Evolutionary conservation across 1,140 invertebrate species (phyloP), one percentile per base, ranked within the genome.

Genomic region (Drosophila mojavensis): DNA sequence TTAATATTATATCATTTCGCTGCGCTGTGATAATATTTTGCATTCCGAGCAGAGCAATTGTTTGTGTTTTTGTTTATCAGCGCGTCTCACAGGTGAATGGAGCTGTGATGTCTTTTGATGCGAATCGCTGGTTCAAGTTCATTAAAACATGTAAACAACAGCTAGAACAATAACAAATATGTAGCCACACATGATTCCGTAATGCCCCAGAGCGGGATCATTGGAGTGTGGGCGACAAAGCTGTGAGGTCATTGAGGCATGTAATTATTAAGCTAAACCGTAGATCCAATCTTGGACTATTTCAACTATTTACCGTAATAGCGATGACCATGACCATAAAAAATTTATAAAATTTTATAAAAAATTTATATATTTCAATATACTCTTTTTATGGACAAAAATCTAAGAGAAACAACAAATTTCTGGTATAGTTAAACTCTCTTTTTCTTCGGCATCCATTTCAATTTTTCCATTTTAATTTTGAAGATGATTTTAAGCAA

Each of bases 111-210:
- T 65, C 65, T 51, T 28, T 70, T 61, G 61, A 60, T 17, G 9
- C 60, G 71, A 51, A 71, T 51, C 56, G 36, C 36, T 56, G 51
- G 47, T 76, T 53, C 68, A 76, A 76, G 67, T 64, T 75, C 67
- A 79, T 76, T 63, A 71, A 53, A 48, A 64, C 26, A 45, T 70
- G 45, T 56, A 62, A 60, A 55, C 74, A 67, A 53, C 28, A 63
- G 28, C 66, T 61, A 67, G 30, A 66, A 36, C 48, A 71, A 30
- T 20, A 56, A 58, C 51, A 65, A 55, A 55, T 20, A 13, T 26
- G 13, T 15, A 47, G 11, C 26, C 61, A 50, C 36, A 41, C 26
- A 24, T 41, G 13, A 45, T 61, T 28, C 15, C 24, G 43, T 66
- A 73, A 68, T 39, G 56, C 39, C n/a, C 17, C 13, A 24, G 20